Conservation (phyloP, 2,888 invertebrate species). For the Acanthosepion esculentum region DNA sequence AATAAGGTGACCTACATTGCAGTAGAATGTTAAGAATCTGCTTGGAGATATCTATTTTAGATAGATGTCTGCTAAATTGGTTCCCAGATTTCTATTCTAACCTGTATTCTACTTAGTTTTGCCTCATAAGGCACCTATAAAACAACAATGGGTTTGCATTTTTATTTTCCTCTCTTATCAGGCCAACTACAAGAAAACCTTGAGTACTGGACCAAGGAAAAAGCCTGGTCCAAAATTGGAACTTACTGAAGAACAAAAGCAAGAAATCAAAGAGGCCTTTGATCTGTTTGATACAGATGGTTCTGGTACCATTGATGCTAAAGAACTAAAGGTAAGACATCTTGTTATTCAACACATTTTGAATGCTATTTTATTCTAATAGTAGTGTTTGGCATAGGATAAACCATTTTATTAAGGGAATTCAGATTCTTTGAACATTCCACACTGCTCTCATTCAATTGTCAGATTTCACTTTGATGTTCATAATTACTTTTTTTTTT, state of each 20-base stretch:
- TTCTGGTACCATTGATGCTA: constrained; percentile 90
- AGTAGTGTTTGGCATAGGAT: background rate
- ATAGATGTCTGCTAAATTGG: background rate
- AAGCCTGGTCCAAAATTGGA: constrained; percentile 78
- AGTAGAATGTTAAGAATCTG: too few species aligned
- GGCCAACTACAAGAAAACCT: constrained; percentile 69
- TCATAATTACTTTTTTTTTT: too few species aligned
- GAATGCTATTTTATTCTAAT: background rate
- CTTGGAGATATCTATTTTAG: too few species aligned
- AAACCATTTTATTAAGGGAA: background rate
- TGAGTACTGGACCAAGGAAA: constrained; percentile 72
- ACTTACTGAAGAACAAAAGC: constrained; percentile 89
- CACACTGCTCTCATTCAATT: too few species aligned
- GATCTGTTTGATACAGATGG: constrained; percentile 93
- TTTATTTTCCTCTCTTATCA: constrained; percentile 56
- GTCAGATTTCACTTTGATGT: too few species aligned
- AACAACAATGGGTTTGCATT: background rate
- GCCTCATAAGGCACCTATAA: background rate
- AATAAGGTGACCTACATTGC: too few species aligned
- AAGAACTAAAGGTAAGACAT: constrained; percentile 90
- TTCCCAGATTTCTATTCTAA: background rate
- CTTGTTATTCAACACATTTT: background rate
- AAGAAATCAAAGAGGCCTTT: constrained; percentile 95
- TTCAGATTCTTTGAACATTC: too few species aligned
- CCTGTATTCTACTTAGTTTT: background rate